These are phyloP conservation scores for Bovichtus diacanthus DNA, from an alignment of 2,797 vertebrate genomes.

Conservation along the genomic window DNA sequence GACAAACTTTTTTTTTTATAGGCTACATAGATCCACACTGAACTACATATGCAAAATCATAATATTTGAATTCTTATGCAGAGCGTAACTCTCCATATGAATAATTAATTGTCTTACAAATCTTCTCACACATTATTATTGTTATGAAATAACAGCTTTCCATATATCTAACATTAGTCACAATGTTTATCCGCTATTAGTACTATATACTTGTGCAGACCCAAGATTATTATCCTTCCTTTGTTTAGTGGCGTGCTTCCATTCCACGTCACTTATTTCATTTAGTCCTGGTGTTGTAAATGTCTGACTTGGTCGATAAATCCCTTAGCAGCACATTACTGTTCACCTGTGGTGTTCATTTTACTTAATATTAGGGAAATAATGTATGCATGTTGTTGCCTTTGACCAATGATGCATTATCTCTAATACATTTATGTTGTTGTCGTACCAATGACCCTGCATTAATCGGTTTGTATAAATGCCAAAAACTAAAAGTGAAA, in stretches of 20 bases:
- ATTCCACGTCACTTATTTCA: not conserved
- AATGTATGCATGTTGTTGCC: too few relatives aligned
- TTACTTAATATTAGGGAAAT: not conserved
- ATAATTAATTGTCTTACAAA: constrained; percentile 8
- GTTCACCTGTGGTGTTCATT: not conserved
- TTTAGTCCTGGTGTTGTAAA: not conserved
- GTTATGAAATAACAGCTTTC: not conserved
- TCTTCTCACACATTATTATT: not conserved
- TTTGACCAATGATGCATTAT: not conserved
- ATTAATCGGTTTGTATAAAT: not conserved
- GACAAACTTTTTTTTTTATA: not conserved
- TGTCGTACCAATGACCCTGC: not conserved
- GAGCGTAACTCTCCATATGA: not conserved
- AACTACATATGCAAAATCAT: not conserved
- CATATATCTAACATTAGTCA: not conserved
- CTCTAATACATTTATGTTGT: not conserved
- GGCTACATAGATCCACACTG: not conserved
- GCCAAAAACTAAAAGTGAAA: not conserved
- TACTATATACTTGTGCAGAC: not conserved
- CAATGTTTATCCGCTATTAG: not conserved
- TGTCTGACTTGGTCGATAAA: not conserved
- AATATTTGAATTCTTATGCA: constrained; percentile 3
- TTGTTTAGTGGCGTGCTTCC: not conserved
- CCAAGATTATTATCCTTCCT: not conserved
- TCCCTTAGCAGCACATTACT: not conserved